These are phyloP conservation scores for Barnardius zonarius DNA, from an alignment of 2,113 vertebrate genomes.

Conservation along the genomic window DNA sequence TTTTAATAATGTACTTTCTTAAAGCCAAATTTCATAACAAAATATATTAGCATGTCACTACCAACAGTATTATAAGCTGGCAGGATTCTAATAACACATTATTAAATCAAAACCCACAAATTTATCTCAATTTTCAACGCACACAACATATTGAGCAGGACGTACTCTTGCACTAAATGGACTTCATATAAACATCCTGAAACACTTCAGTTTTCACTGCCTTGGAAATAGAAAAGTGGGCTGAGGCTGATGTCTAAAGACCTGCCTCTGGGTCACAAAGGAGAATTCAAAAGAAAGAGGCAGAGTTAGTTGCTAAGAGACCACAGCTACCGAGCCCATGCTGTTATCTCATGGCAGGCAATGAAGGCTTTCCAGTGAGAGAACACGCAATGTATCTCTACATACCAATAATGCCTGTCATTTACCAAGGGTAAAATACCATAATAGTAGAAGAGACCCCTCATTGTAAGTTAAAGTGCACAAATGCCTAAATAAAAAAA, in stretches of 20 bases:
- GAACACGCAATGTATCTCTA: conserved; percentile 16
- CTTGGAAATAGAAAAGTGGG: conserved; percentile 43
- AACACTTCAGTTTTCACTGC: conserved; percentile 38
- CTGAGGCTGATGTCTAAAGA: conserved; percentile 39
- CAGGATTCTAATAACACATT: not conserved
- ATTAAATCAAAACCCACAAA: not conserved
- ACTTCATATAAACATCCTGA: not conserved
- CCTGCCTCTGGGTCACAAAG: conserved; percentile 59
- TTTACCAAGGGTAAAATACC: conserved; percentile 3
- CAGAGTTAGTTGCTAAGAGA: conserved; percentile 75
- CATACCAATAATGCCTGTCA: conserved; percentile 29
- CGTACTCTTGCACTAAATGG: not conserved
- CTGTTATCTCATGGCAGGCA: conserved; percentile 60
- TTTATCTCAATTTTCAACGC: not conserved
- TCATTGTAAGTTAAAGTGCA: conserved; percentile 9
- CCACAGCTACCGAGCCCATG: conserved; percentile 38
- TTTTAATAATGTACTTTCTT: not conserved
- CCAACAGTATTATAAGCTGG: not conserved
- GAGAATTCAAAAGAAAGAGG: conserved; percentile 58
- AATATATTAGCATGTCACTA: not conserved
- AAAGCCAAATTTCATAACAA: not conserved
- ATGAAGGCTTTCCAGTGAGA: conserved; percentile 36
- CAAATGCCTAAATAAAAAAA: not conserved
- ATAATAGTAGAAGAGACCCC: conserved; percentile 16
- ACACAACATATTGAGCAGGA: not conserved